Evolutionary conservation across 2,113 vertebrate species (phyloP).

Genomic region (Entelurus aequoreus): DNA sequence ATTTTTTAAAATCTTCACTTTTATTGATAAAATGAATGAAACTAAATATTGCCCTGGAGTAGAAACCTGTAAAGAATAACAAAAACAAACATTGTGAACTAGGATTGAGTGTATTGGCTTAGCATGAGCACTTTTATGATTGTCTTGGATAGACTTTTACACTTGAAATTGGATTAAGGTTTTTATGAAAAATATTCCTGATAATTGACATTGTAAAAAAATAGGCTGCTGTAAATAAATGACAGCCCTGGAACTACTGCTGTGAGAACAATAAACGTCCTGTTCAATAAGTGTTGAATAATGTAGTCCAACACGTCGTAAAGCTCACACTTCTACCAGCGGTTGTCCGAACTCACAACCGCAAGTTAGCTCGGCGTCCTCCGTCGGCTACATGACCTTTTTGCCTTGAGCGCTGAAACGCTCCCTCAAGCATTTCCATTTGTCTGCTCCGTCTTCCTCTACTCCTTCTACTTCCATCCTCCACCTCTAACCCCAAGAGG

Average conservation of each 20-base stretch:
- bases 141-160: not conserved
- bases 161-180: not conserved
- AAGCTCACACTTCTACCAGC: not conserved
- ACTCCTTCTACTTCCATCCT: slow-evolving; percentile 13
- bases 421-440: slow-evolving; percentile 12
- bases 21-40: too few species aligned
- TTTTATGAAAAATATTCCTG: not conserved
- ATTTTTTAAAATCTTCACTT: too few species aligned
- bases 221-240: not conserved
- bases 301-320: not conserved
- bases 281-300: slow-evolving; percentile 8
- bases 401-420: slow-evolving; percentile 1
- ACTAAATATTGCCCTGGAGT: too few species aligned
- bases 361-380: not conserved
- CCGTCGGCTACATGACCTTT: not conserved
- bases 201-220: not conserved
- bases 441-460: slow-evolving; percentile 1
- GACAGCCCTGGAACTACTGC: not conserved
- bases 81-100: too few species aligned
- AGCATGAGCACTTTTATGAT: too few species aligned
- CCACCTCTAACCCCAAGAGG: slow-evolving; percentile 41
- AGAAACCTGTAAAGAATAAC: too few species aligned
- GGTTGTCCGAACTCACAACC: not conserved
- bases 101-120: too few species aligned
- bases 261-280: not conserved